Percentiles rank a stretch among this genome's conserved stretches.
Evolutionary conservation across 2,113 vertebrate species (phyloP).

Genomic region (Cynopterus brachyotis): DNA sequence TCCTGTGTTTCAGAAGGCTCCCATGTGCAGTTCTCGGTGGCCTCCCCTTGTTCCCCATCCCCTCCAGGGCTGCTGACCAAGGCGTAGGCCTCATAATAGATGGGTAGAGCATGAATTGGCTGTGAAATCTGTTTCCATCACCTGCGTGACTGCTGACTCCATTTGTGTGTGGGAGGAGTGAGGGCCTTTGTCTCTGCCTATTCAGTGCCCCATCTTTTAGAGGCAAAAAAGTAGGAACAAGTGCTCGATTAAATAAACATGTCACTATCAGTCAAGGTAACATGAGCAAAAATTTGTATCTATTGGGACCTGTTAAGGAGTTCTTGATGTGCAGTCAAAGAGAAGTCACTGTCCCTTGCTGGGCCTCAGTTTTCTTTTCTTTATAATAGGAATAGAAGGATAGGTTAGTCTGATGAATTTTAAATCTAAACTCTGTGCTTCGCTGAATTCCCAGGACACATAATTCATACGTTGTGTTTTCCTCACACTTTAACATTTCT

Average conservation of each 20-base stretch:
- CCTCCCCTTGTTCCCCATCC: not conserved
- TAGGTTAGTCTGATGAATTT: not conserved
- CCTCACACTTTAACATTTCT: conserved; percentile 40
- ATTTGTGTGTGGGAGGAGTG: conserved; percentile 41
- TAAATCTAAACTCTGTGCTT: not conserved
- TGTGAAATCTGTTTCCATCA: conserved; percentile 19
- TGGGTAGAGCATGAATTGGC: not conserved
- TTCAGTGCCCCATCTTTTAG: conserved; percentile 46
- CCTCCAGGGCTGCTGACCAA: not conserved
- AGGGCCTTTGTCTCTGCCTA: not conserved
- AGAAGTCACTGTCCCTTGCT: not conserved
- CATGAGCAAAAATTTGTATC: not conserved
- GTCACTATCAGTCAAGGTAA: conserved; percentile 68
- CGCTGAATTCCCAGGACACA: not conserved
- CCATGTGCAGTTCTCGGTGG: not conserved
- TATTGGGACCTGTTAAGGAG: not conserved
- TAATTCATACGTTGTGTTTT: not conserved
- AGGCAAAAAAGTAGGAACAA: conserved; percentile 69
- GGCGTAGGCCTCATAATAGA: not conserved
- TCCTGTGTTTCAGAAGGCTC: conserved; percentile 26
- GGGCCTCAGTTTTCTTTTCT: not conserved
- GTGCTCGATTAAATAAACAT: conserved; percentile 80
- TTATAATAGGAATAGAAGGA: not conserved
- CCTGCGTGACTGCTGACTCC: conserved; percentile 51
- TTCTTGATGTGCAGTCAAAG: not conserved